Evolutionary conservation across 2,113 vertebrate species (phyloP).

Genomic region (Bagarius yarrelli): DNA sequence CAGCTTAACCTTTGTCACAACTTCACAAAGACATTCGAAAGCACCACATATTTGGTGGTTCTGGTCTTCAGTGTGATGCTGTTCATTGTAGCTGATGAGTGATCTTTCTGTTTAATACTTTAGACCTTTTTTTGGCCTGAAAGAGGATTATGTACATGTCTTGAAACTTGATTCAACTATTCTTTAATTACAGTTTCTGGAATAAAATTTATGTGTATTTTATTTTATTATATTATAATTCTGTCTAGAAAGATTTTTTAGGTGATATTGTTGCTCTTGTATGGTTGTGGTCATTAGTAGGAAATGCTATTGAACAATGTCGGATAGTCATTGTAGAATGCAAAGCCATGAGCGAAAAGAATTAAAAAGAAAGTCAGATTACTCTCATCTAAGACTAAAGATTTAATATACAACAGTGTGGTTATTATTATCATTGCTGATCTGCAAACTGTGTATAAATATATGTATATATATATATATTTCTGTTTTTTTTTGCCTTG

Average conservation of each 20-base stretch:
- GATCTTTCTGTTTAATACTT: not conserved
- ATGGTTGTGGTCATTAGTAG: not conserved
- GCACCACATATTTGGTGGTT: not conserved
- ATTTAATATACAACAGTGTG: not conserved
- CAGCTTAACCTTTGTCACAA: constrained; percentile 11
- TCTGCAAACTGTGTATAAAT: not conserved
- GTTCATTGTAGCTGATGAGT: not conserved
- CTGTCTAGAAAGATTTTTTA: not conserved
- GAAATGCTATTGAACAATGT: not conserved
- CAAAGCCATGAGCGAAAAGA: not conserved
- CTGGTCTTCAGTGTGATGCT: not conserved
- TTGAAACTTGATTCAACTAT: not conserved
- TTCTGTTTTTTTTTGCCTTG: not conserved
- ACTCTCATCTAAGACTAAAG: not conserved
- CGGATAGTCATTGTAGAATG: not conserved
- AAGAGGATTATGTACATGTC: not conserved
- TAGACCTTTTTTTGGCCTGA: not conserved
- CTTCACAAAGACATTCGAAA: not conserved
- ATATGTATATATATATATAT: too few species aligned
- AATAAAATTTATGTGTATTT: not conserved
- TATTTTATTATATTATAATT: not conserved
- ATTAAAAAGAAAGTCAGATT: not conserved
- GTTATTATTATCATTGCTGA: not conserved
- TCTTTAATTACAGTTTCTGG: not conserved
- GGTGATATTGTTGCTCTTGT: not conserved